Conservation (phyloP, 2,888 invertebrate genomes). For the Steinernema scapterisci region DNA sequence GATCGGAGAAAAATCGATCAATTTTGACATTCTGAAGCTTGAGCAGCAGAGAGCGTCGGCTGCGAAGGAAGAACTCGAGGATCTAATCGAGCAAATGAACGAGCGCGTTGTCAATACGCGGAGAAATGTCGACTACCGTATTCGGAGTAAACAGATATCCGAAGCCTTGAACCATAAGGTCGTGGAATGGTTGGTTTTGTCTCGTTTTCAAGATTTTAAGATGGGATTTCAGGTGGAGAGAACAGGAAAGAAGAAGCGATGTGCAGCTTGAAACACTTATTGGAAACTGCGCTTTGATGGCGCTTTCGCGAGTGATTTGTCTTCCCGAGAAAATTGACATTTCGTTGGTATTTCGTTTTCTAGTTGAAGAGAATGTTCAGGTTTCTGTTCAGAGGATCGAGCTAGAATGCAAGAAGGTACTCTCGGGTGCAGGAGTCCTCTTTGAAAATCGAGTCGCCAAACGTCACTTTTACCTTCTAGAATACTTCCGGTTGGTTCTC, state of each 20-base stretch:
- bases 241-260: neutral
- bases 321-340: neutral
- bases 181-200: neutral
- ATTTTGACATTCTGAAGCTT: neutral
- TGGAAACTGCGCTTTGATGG: slow-evolving; percentile 6
- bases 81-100: neutral
- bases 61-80: neutral
- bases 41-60: neutral
- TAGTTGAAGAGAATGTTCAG: neutral
- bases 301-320: neutral
- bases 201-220: neutral
- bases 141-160: neutral
- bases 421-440: neutral
- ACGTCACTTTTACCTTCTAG: neutral
- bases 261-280: neutral
- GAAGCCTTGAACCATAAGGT: neutral
- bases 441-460: neutral
- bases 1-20: neutral
- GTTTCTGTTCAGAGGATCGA: neutral
- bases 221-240: neutral
- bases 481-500: neutral
- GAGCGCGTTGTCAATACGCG: neutral
- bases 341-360: neutral
- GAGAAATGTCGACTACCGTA: neutral
- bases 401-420: neutral